Evolutionary conservation across 2,797 vertebrate species (phyloP), one percentile per base, ranked within the genome.

Genomic region (Falco columbarius): DNA sequence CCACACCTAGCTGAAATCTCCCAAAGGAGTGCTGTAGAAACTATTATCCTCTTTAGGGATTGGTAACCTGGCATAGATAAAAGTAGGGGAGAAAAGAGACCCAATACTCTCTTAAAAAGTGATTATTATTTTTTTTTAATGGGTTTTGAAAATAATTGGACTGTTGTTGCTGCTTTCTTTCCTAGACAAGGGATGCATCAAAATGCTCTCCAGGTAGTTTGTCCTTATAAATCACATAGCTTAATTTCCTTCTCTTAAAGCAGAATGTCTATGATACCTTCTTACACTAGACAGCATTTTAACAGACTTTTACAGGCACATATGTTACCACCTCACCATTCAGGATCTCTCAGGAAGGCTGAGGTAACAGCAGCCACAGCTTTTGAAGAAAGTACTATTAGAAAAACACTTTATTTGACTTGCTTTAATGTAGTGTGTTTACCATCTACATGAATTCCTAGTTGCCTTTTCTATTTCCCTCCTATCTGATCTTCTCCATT

Each of bases 1-100:
- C 95, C 96, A 97, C 97, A 97, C 95, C 97, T 91, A 92, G 84
- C 30, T 89, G 59, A 74, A 93, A 86, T 95, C 88, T 97, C 95
- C 76, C 97, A 80, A 34, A 96, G 63, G 96, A 93, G 86, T 36
- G 62, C 75, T 83, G 81, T 52, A 84, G 88, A 91, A 96, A 94
- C 90, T 58, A 79, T 93, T 89, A 89, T 86, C 86, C 85, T 95
- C 95, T 95, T 92, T 81, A 93, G 93, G 89, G 90, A 93, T 42
- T 92, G 95, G 89, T 96, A 96, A 97, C 93, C 86, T 96, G 90
- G 91, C 88, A 95, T 40, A 95, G 94, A 93, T 96, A 96, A 94
- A 96, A 96, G 70, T 61, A 92, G 52, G 32, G 67, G 68, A 23
- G 10, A 17, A 85, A 71, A 84, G 24, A 73, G 68, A 86, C 34